These are phyloP conservation scores for Netelia fuscicornis DNA, from an alignment of 2,888 invertebrate genomes.

Conservation along the genomic window DNA sequence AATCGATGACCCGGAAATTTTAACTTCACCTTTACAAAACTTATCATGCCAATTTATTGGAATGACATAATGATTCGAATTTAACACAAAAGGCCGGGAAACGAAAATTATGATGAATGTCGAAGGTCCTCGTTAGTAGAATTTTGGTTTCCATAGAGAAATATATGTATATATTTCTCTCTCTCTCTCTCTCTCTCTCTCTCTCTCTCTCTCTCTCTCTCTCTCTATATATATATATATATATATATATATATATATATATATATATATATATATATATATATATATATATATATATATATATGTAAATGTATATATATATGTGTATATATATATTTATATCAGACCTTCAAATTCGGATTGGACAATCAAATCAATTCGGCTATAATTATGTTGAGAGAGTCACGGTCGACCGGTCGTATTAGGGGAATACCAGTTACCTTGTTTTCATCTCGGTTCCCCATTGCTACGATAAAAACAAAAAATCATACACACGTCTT, in stretches of 20 bases:
- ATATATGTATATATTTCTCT: no score
- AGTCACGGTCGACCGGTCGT: slow-evolving; percentile 53
- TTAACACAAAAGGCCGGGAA: background rate
- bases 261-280: no score
- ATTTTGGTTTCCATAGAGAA: background rate
- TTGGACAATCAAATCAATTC: slow-evolving; percentile 30
- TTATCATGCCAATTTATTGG: background rate
- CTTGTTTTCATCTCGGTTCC: slow-evolving; percentile 21
- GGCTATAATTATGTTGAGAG: slow-evolving; percentile 35
- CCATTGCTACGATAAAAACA: background rate
- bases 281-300: no score
- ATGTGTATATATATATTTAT: background rate
- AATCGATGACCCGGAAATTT: background rate
- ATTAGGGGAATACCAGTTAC: slow-evolving; percentile 45
- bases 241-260: no score
- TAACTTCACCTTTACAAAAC: background rate
- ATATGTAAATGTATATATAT: no score
- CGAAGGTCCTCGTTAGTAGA: background rate
- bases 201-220: no score
- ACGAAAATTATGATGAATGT: background rate
- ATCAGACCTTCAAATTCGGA: background rate
- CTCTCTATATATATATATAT: no score
- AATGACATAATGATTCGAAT: background rate
- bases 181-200: no score
- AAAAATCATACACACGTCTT: background rate